phyloP scores from a whole-genome alignment of 2,113 vertebrate genomes.

The Cyprichromis sp. region DNA sequence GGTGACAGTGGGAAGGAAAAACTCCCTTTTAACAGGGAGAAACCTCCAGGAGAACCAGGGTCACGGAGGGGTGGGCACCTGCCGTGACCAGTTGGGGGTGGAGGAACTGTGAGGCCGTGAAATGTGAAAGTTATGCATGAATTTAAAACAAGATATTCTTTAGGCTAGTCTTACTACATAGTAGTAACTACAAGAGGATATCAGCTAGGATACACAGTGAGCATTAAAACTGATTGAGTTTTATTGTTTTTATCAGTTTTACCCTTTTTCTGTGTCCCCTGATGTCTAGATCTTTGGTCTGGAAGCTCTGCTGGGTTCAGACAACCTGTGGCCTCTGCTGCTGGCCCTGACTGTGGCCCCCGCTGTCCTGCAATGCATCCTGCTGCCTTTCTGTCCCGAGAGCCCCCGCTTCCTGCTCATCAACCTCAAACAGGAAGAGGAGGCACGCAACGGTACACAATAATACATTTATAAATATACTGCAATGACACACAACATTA shows the following conservation, averaged over 20 bases:
- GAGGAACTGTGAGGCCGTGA: not conserved
- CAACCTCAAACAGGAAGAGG: conserved; percentile 72
- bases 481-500: not conserved
- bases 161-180: not conserved
- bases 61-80: fast-evolving
- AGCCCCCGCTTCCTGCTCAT: conserved; percentile 75
- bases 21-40: not conserved
- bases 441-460: conserved; percentile 65
- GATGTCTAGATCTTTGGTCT: conserved; percentile 67
- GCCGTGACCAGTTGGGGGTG: fast-evolving
- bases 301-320: conserved; percentile 67
- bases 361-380: conserved; percentile 65
- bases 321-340: conserved; percentile 69
- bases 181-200: not conserved
- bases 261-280: not conserved
- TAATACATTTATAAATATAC: not conserved
- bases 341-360: conserved; percentile 65
- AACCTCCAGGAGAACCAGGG: not conserved
- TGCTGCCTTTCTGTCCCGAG: conserved; percentile 76
- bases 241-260: not conserved
- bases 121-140: not conserved
- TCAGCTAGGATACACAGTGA: not conserved
- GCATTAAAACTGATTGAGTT: not conserved
- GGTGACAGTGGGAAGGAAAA: not conserved
- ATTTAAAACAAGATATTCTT: not conserved